A percentile compares a stretch with the other conserved stretches of the same genome.
phyloP scores from a whole-genome alignment of 2,797 vertebrate genomes.

The Sarcoramphus papa region DNA sequence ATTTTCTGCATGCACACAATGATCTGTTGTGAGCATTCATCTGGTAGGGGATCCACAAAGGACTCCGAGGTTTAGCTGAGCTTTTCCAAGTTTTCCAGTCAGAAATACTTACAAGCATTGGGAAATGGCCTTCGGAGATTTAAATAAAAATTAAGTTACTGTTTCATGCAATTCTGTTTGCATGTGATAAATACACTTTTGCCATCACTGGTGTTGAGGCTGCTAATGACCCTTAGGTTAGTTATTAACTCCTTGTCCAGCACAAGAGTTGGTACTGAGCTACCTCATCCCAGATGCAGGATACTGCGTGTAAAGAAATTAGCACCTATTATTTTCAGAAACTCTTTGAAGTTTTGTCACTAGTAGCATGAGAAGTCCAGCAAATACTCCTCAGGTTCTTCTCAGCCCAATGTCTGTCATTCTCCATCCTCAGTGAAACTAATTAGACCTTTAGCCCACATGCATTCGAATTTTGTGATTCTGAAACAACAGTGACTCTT shows the following conservation, averaged over 20 bases:
- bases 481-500: neutral
- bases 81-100: neutral
- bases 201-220: neutral
- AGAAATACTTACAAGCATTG: neutral
- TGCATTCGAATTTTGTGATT: neutral
- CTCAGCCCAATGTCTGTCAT: neutral
- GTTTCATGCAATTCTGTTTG: neutral
- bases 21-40: neutral
- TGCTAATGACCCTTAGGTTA: neutral
- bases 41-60: neutral
- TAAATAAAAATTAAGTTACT: neutral
- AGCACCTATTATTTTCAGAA: constrained; percentile 20
- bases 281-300: neutral
- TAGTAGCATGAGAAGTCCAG: neutral
- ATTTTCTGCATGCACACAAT: neutral
- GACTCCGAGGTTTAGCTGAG: neutral
- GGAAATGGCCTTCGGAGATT: neutral
- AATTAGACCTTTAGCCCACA: neutral
- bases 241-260: neutral
- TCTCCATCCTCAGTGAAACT: neutral
- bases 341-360: constrained; percentile 6
- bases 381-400: neutral
- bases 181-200: neutral
- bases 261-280: neutral
- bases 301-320: neutral